Evolutionary conservation across 92 coral and sea anemone genomes (phyloP).

Genomic region (Nematostella vectensis): DNA sequence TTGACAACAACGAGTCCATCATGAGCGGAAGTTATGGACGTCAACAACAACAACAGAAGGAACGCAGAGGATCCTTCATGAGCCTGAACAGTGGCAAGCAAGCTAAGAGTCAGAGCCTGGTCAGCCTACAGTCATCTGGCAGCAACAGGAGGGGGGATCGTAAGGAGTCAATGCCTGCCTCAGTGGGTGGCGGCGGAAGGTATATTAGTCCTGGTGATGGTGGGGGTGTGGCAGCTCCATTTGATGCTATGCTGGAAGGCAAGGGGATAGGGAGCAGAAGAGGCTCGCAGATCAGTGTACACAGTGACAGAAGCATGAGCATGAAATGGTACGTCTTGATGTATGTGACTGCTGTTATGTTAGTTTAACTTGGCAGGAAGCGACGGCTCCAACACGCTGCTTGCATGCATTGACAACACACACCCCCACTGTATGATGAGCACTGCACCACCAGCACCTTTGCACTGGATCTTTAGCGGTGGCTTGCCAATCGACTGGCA

Average conservation of each 20-base stretch:
- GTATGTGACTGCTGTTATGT: too few relatives aligned
- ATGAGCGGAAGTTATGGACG: conserved; percentile 1
- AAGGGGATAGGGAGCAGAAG: conserved; percentile 68
- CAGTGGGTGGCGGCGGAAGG: conserved; percentile 56
- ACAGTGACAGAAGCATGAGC: conserved; percentile 81
- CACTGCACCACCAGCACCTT: too few relatives aligned
- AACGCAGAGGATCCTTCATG: conserved; percentile 80
- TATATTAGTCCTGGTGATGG: conserved; percentile 51
- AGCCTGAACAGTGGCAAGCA: conserved; percentile 60
- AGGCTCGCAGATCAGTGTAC: conserved; percentile 85
- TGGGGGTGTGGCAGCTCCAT: conserved; percentile 71
- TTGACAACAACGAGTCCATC: conserved; percentile 11
- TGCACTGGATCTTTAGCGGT: too few relatives aligned
- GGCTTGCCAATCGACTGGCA: too few relatives aligned
- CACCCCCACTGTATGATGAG: too few relatives aligned
- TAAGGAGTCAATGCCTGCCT: conserved; percentile 73
- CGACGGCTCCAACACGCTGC: too few relatives aligned
- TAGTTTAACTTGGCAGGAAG: too few relatives aligned
- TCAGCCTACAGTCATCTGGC: conserved; percentile 66
- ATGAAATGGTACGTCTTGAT: conserved; percentile 66
- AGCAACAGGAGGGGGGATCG: conserved; percentile 51
- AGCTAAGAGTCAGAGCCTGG: conserved; percentile 89
- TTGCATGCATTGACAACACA: too few relatives aligned
- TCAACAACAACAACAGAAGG: conserved; percentile 32
- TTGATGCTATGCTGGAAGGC: conserved; percentile 92